These are phyloP conservation scores for Sycophaga agraensis DNA, from an alignment of 1,140 invertebrate genomes.

Conservation along the genomic window DNA sequence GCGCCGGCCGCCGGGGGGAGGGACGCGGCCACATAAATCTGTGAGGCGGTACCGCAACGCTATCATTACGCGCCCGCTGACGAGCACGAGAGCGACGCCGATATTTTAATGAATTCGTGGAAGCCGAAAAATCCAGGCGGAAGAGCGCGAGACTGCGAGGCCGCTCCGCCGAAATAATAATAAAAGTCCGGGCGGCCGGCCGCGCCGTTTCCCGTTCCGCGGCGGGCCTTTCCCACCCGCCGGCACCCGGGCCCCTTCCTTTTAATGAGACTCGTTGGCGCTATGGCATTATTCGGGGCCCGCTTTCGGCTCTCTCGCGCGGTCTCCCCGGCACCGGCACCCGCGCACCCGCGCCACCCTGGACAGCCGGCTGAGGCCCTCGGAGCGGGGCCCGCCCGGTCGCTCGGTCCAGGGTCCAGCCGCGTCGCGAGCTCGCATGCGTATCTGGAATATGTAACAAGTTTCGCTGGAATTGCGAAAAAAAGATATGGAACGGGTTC, in stretches of 20 bases:
- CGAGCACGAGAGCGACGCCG: constrained; percentile 28
- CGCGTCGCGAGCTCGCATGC: too few relatives aligned
- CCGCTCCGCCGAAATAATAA: constrained; percentile 9
- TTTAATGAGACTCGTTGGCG: constrained; percentile 1
- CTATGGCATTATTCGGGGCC: too few relatives aligned
- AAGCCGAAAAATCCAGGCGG: constrained; percentile 34
- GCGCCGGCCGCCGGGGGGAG: too few relatives aligned
- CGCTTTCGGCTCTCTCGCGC: too few relatives aligned
- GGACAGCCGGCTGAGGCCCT: too few relatives aligned
- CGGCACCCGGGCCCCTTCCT: not conserved
- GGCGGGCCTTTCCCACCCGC: not conserved
- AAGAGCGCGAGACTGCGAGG: constrained; percentile 4
- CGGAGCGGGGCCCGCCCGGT: too few relatives aligned
- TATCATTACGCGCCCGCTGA: constrained; percentile 38
- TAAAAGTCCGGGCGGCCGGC: not conserved
- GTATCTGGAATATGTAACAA: too few relatives aligned
- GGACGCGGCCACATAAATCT: constrained; percentile 12
- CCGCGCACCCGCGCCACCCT: too few relatives aligned
- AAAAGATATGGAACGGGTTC: too few relatives aligned
- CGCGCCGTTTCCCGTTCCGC: constrained; percentile 9
- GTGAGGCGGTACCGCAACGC: constrained; percentile 32
- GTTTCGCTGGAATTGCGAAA: too few relatives aligned
- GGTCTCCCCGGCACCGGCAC: too few relatives aligned
- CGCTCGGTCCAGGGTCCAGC: too few relatives aligned
- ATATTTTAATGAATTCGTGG: constrained; percentile 45